Conservation (phyloP, 2,888 invertebrate species). For the Stenolophus ochropezus region DNA sequence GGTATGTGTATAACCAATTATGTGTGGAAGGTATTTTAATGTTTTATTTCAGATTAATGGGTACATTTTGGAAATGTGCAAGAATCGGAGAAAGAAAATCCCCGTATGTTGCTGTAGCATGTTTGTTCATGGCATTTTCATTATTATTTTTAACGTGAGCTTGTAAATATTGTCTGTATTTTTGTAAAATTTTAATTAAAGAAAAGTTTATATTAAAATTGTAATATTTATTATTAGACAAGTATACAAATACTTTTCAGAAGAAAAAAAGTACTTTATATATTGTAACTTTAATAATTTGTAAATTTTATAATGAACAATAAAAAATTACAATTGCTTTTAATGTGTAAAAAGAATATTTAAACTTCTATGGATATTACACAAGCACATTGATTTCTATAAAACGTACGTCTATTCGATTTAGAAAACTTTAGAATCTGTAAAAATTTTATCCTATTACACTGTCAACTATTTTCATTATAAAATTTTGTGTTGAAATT, state of each 20-base stretch:
- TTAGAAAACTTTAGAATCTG: slow-evolving; percentile 55
- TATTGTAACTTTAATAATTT: slow-evolving; percentile 52
- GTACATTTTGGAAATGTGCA: slow-evolving; percentile 99
- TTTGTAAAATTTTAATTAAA: slow-evolving; percentile 53
- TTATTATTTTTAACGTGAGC: slow-evolving; percentile 85
- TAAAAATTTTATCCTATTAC: slow-evolving; percentile 56
- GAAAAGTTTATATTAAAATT: slow-evolving; percentile 54
- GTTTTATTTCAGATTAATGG: slow-evolving; percentile 83
- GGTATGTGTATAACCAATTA: slow-evolving; percentile 78
- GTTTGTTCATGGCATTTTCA: slow-evolving; percentile 94
- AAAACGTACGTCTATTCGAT: slow-evolving; percentile 53
- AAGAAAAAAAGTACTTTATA: slow-evolving; percentile 52
- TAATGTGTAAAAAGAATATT: slow-evolving; percentile 47
- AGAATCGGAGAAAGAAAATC: slow-evolving; percentile 98
- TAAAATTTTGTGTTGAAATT: slow-evolving; percentile 50
- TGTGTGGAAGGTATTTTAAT: background rate
- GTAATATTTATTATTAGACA: slow-evolving; percentile 59
- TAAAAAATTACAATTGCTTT: slow-evolving; percentile 55
- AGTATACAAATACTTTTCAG: slow-evolving; percentile 58
- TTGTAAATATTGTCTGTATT: slow-evolving; percentile 31
- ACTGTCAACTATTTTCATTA: slow-evolving; percentile 40
- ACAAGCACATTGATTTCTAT: slow-evolving; percentile 57
- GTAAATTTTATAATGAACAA: slow-evolving; percentile 56
- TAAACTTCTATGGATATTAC: slow-evolving; percentile 44
- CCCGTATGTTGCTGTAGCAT: slow-evolving; percentile 93